These are phyloP conservation scores for Pterocles orientalis DNA, from an alignment of 2,113 vertebrate genomes.

Conservation along the genomic window DNA sequence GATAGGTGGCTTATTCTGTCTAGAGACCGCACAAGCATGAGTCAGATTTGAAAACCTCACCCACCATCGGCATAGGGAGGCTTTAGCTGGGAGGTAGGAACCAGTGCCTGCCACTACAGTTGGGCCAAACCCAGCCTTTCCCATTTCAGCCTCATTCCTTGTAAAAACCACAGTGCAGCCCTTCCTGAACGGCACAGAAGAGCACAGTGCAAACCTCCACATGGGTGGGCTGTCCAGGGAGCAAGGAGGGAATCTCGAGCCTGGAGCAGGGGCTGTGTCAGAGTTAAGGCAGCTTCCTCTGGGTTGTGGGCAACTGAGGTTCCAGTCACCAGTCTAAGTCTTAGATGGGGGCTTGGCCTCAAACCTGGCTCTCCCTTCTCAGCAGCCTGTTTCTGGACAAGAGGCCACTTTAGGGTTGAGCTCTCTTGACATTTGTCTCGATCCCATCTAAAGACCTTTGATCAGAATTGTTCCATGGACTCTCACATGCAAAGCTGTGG, in stretches of 20 bases:
- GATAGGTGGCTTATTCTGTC: not conserved
- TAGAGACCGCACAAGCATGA: not conserved
- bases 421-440: not conserved
- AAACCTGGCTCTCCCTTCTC: not conserved
- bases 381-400: not conserved
- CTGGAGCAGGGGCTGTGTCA: not conserved
- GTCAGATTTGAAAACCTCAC: conserved; percentile 12
- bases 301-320: not conserved
- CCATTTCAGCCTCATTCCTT: not conserved
- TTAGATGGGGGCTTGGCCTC: not conserved
- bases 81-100: not conserved
- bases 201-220: not conserved
- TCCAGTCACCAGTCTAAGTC: not conserved
- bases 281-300: not conserved
- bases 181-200: not conserved
- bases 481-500: not conserved
- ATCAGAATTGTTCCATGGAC: not conserved
- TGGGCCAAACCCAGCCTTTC: not conserved
- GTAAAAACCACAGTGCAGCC: not conserved
- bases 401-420: not conserved
- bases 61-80: not conserved
- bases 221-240: conserved; percentile 25
- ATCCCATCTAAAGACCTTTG: not conserved
- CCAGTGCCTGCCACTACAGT: not conserved
- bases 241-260: not conserved